A percentile compares a stretch with the other conserved stretches of the same genome.
phyloP scores from a whole-genome alignment of 1,140 invertebrate species.

The Diorhabda elongata region DNA sequence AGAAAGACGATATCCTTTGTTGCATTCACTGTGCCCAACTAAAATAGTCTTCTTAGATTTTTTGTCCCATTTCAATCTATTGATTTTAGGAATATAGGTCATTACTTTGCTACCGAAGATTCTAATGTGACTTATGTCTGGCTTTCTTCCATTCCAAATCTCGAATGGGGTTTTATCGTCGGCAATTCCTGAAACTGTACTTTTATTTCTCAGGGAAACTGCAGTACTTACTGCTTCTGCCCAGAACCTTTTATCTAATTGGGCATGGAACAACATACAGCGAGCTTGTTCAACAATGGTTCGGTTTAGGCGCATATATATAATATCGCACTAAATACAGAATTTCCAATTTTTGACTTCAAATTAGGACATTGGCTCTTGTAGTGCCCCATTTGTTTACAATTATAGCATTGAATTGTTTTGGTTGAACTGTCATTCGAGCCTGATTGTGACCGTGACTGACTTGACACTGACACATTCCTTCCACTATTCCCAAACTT shows the following conservation, averaged over 20 bases:
- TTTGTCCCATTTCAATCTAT: conserved; percentile 42
- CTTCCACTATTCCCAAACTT: no score
- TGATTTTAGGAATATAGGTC: conserved; percentile 43
- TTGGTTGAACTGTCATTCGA: no score
- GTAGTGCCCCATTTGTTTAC: conserved; percentile 25
- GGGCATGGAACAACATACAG: conserved; percentile 37
- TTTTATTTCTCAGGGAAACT: conserved; percentile 45
- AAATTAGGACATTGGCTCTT: conserved; percentile 9
- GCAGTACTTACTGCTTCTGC: conserved; percentile 46
- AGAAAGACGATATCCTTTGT: conserved; percentile 41
- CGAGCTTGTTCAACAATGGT: conserved; percentile 41
- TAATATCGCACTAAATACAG: no score
- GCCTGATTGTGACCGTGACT: no score
- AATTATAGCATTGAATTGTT: conserved; percentile 16
- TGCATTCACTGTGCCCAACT: conserved; percentile 43
- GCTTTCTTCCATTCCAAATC: conserved; percentile 42
- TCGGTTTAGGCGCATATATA: conserved; percentile 29
- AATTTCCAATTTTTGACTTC: background rate
- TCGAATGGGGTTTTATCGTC: conserved; percentile 41
- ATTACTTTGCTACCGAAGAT: conserved; percentile 46
- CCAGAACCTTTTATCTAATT: conserved; percentile 40
- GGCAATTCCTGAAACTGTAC: background rate
- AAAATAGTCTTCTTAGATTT: conserved; percentile 42
- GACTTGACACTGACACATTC: no score
- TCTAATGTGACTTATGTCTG: conserved; percentile 44